Evolutionary conservation across 2,113 vertebrate species (phyloP).

Genomic region (Microcebus griseorufus): DNA sequence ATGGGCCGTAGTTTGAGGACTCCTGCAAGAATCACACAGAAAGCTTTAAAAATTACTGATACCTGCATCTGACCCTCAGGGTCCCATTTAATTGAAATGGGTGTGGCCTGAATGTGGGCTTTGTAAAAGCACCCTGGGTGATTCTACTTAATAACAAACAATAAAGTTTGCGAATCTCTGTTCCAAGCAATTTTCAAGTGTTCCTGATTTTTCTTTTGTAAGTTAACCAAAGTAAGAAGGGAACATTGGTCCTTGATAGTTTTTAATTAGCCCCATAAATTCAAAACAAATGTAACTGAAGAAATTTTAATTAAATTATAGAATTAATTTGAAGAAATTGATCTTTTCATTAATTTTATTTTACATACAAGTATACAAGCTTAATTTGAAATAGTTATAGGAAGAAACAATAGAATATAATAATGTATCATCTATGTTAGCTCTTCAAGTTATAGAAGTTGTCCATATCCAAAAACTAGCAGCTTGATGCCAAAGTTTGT

Average conservation of each 20-base stretch:
- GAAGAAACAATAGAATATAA: not conserved
- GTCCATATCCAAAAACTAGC: not conserved
- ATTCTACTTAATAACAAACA: not conserved
- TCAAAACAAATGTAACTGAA: not conserved
- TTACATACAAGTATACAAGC: not conserved
- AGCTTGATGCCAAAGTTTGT: not conserved
- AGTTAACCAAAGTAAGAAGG: not conserved
- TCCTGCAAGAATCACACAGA: not conserved
- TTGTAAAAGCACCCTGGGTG: not conserved
- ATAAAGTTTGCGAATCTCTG: not conserved
- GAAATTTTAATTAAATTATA: conserved; percentile 27
- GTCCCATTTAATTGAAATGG: not conserved
- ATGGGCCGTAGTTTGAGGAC: too few relatives aligned
- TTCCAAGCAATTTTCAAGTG: not conserved
- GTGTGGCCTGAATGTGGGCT: not conserved
- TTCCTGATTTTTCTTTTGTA: not conserved
- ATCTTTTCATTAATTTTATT: not conserved
- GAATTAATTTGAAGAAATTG: not conserved
- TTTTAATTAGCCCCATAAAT: not conserved
- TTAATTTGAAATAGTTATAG: not conserved
- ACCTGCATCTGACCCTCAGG: not conserved
- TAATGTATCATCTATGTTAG: not conserved
- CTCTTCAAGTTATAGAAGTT: not conserved
- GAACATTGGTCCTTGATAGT: not conserved
- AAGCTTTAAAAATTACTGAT: not conserved